Conservation (phyloP, 1,140 invertebrate genomes). For the Atta colombica region DNA sequence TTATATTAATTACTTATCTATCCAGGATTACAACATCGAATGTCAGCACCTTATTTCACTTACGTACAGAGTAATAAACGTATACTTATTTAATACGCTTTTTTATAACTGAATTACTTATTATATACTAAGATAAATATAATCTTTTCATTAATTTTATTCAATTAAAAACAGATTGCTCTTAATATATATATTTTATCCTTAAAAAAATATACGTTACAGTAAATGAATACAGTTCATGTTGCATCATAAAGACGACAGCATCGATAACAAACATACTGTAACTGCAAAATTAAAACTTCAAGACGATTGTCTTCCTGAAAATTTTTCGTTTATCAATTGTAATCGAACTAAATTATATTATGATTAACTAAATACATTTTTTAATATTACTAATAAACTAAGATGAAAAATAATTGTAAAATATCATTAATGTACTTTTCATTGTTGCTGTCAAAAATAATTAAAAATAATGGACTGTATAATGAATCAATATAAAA, state of each 20-base stretch:
- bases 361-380: conserved; percentile 7
- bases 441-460: conserved; percentile 9
- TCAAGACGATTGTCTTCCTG: background rate
- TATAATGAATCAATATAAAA: conserved; percentile 4
- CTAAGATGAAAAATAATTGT: conserved; percentile 26
- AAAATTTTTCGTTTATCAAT: background rate
- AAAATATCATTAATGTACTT: conserved; percentile 10
- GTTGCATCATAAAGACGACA: background rate
- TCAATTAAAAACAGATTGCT: conserved; percentile 28
- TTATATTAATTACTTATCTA: conserved; percentile 63
- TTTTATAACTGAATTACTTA: background rate
- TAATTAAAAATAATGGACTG: conserved; percentile 30
- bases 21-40: conserved; percentile 67
- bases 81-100: conserved; percentile 28
- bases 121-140: background rate
- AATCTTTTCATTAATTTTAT: conserved; percentile 8
- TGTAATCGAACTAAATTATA: background rate
- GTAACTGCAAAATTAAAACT: conserved; percentile 12
- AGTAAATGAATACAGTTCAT: conserved; percentile 10
- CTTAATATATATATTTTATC: background rate
- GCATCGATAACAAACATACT: conserved; percentile 4
- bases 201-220: conserved; percentile 19
- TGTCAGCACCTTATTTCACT: conserved; percentile 69
- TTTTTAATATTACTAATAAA: conserved; percentile 20
- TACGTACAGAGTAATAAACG: background rate